Percentiles rank a stretch among this genome's conserved stretches.
phyloP scores from a whole-genome alignment of 2,888 invertebrate species.

The Pristionchus maxplancki region DNA sequence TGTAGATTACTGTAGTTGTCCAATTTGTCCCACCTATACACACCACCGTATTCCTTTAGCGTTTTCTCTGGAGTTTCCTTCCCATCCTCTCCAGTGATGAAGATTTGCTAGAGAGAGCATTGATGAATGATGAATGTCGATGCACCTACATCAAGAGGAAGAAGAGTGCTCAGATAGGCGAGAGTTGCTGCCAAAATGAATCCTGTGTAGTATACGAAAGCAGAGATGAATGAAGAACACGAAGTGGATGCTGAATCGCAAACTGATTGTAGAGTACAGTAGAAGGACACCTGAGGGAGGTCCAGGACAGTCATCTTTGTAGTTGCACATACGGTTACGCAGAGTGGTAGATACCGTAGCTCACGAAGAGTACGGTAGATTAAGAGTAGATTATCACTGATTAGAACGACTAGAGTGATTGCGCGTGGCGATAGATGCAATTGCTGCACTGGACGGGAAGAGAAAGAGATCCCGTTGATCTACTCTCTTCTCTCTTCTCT shows the following conservation, averaged over 20 bases:
- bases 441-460: background rate
- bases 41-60: background rate
- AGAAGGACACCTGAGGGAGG: background rate
- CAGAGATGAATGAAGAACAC: background rate
- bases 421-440: constrained; percentile 12
- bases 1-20: background rate
- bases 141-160: background rate
- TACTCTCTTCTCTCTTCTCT: background rate
- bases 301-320: background rate
- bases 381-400: background rate
- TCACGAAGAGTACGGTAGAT: background rate
- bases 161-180: background rate
- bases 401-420: constrained; percentile 13
- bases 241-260: background rate
- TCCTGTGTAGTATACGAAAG: background rate
- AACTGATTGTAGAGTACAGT: background rate
- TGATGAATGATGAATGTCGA: background rate
- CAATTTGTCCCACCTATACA: background rate
- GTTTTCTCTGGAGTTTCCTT: background rate
- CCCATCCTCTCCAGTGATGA: background rate
- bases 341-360: background rate
- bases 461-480: constrained; percentile 5
- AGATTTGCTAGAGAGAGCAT: background rate
- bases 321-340: constrained; percentile 20
- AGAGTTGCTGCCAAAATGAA: background rate